These are phyloP conservation scores for Globodera ellingtonae DNA, from an alignment of 1,140 invertebrate species.

Conservation along the genomic window DNA sequence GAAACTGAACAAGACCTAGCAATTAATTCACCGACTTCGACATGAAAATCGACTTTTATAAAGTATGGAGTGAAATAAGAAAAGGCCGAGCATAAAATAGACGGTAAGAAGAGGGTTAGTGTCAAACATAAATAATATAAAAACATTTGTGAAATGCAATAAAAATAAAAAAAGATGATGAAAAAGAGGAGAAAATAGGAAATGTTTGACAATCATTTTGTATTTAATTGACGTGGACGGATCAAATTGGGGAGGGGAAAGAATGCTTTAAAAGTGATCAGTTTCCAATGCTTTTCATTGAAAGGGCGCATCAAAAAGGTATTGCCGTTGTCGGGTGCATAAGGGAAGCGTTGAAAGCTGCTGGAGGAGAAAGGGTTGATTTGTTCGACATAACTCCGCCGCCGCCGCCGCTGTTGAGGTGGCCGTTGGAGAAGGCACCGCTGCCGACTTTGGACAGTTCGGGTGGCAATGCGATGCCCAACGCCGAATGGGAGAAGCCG, in stretches of 20 bases:
- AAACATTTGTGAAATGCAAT: too few relatives aligned
- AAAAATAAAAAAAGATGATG: not conserved
- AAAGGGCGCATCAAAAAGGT: not conserved
- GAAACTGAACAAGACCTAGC: too few relatives aligned
- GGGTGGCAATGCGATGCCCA: constrained; percentile 15
- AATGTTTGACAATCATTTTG: not conserved
- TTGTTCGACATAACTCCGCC: not conserved
- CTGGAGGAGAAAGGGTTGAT: not conserved
- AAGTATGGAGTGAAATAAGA: not conserved
- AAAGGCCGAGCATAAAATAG: not conserved
- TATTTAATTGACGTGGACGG: not conserved
- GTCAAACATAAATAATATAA: not conserved
- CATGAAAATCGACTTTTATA: not conserved
- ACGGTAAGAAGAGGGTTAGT: not conserved
- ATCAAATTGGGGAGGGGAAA: not conserved
- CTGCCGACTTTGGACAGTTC: not conserved
- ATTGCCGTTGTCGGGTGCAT: not conserved
- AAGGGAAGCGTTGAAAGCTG: not conserved
- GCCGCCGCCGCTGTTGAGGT: not conserved
- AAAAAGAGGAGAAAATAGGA: not conserved
- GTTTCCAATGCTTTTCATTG: not conserved
- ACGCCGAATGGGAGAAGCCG: constrained; percentile 6
- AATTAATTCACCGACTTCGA: too few relatives aligned
- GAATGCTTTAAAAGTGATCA: not conserved
- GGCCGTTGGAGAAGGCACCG: not conserved